Percentiles rank a stretch among this genome's conserved stretches.
phyloP scores from a whole-genome alignment of 2,797 vertebrate species.

The Echeneis naucrates region DNA sequence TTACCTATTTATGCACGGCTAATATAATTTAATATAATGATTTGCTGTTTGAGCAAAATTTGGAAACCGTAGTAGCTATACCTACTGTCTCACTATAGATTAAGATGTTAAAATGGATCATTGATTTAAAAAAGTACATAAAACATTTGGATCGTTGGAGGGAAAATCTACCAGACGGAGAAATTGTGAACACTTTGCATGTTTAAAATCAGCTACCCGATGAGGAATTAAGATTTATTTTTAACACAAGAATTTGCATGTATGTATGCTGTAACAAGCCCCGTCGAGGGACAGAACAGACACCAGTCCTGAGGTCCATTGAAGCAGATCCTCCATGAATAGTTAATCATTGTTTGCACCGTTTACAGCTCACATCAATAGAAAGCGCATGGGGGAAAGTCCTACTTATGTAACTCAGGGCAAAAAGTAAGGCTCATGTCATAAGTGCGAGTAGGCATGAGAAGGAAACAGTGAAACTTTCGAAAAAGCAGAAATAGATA shows the following conservation, averaged over 20 bases:
- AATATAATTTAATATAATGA: slow-evolving; percentile 7
- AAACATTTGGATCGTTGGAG: background rate
- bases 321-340: slow-evolving; percentile 62
- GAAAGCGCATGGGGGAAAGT: slow-evolving; percentile 59
- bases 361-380: slow-evolving; percentile 57
- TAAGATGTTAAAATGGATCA: background rate
- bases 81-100: background rate
- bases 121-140: background rate
- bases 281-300: slow-evolving; percentile 25
- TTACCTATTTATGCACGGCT: slow-evolving; percentile 35
- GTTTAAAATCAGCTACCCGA: slow-evolving; percentile 59
- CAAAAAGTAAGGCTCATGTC: slow-evolving; percentile 46
- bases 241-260: slow-evolving; percentile 68
- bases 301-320: slow-evolving; percentile 13
- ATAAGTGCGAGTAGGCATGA: slow-evolving; percentile 37
- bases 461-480: slow-evolving; percentile 55
- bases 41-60: background rate
- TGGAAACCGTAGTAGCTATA: background rate
- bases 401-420: slow-evolving; percentile 64
- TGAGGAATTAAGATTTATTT: slow-evolving; percentile 58
- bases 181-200: slow-evolving; percentile 52
- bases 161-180: slow-evolving; percentile 18
- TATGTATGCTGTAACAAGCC: slow-evolving; percentile 19
- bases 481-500: slow-evolving; percentile 60
- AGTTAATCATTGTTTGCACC: slow-evolving; percentile 58